A percentile compares a stretch with the other conserved stretches of the same genome.
Conservation (phyloP, 2,113 vertebrate genomes). For the Austrofundulus limnaeus region DNA sequence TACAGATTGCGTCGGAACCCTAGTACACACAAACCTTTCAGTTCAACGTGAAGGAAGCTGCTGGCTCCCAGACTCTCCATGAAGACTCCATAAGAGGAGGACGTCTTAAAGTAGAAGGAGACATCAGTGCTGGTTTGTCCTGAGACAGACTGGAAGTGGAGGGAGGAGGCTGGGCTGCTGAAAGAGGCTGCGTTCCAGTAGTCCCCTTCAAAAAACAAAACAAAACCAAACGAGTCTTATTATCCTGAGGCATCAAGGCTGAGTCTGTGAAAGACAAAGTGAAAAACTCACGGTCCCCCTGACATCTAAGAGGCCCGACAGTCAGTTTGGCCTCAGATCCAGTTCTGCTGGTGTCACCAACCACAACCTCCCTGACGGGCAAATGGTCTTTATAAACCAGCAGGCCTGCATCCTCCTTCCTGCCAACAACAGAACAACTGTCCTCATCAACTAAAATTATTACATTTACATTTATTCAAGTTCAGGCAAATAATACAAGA, state of each 20-base stretch:
- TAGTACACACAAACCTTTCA: conserved; percentile 81
- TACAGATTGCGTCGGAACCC: no score
- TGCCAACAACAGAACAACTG: conserved; percentile 45
- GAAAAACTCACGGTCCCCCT: conserved; percentile 88
- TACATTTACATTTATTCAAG: no score
- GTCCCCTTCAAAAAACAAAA: conserved; percentile 75
- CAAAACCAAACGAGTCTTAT: not conserved
- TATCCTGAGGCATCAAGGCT: not conserved
- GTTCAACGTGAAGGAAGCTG: conserved; percentile 89
- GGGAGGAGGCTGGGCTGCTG: conserved; percentile 86
- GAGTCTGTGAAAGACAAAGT: not conserved
- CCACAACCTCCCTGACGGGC: conserved; percentile 89
- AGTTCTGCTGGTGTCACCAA: conserved; percentile 86
- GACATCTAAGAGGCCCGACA: conserved; percentile 88
- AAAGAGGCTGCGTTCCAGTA: conserved; percentile 96
- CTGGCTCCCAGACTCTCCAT: conserved; percentile 90
- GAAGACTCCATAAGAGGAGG: conserved; percentile 88
- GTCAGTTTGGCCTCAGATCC: conserved; percentile 93
- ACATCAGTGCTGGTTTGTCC: conserved; percentile 92
- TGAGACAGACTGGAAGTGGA: conserved; percentile 91
- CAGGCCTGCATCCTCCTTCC: conserved; percentile 91
- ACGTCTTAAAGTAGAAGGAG: conserved; percentile 97
- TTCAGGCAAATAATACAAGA: no score
- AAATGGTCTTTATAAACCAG: conserved; percentile 95
- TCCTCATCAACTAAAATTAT: no score